Conservation (phyloP, 1,140 invertebrate species). For the Papilio aristodemus region DNA sequence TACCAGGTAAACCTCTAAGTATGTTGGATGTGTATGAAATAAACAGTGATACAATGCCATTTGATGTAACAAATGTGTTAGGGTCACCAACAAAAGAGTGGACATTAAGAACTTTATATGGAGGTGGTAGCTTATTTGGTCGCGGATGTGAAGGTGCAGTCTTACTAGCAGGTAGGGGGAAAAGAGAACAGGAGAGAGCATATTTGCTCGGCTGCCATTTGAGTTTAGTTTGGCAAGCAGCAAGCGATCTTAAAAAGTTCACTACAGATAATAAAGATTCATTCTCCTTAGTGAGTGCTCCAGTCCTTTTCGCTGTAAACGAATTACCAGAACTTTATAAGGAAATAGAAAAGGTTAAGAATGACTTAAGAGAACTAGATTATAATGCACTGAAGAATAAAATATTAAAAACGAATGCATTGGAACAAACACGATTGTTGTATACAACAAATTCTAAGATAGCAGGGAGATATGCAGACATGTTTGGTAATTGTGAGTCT, state of each 20-base stretch:
- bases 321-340: conserved; percentile 83
- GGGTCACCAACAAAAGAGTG: conserved; percentile 87
- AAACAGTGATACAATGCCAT: conserved; percentile 58
- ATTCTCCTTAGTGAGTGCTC: conserved; percentile 85
- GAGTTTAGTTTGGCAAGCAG: conserved; percentile 90
- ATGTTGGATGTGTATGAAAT: conserved; percentile 57
- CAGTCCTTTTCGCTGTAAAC: conserved; percentile 89
- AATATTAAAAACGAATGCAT: conserved; percentile 60
- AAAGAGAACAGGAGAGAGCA: conserved; percentile 84
- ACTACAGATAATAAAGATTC: conserved; percentile 79
- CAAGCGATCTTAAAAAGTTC: conserved; percentile 80
- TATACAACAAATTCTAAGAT: conserved; percentile 61
- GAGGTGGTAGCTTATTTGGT: conserved; percentile 88
- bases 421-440: conserved; percentile 61
- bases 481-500: conserved; percentile 60
- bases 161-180: conserved; percentile 85
- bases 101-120: conserved; percentile 88
- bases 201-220: conserved; percentile 92
- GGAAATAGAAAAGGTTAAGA: conserved; percentile 83
- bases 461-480: conserved; percentile 57
- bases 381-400: conserved; percentile 73
- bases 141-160: conserved; percentile 91
- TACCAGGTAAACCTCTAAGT: conserved; percentile 82
- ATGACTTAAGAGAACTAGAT: conserved; percentile 83
- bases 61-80: conserved; percentile 78